Conservation (phyloP, 1,140 invertebrate genomes). For the Listronotus bonariensis region DNA sequence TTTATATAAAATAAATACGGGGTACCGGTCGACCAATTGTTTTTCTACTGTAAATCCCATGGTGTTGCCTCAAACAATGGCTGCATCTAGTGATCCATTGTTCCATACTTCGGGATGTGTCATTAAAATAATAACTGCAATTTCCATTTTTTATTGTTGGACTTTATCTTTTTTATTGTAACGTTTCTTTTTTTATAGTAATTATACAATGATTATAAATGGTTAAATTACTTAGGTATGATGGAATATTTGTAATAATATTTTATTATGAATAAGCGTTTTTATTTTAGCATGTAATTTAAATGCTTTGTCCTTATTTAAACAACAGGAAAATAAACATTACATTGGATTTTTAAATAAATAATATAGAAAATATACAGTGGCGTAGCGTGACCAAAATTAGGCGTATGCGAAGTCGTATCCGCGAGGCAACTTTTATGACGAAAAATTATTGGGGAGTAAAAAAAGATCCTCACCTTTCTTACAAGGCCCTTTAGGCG, state of each 20-base stretch:
- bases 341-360: too few relatives aligned
- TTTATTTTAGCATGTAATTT: too few relatives aligned
- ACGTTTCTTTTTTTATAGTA: background rate
- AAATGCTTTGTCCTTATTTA: too few relatives aligned
- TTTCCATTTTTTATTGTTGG: constrained; percentile 24
- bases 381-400: too few relatives aligned
- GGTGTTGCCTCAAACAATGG: constrained; percentile 30
- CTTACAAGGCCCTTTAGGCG: too few relatives aligned
- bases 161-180: background rate
- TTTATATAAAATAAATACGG: constrained; percentile 31
- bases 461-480: too few relatives aligned
- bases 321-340: too few relatives aligned
- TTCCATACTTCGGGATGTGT: constrained; percentile 23
- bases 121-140: constrained; percentile 37
- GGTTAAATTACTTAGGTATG: background rate
- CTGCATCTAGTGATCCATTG: constrained; percentile 34
- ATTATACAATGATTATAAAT: background rate
- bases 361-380: too few relatives aligned
- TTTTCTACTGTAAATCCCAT: constrained; percentile 30
- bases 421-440: too few relatives aligned
- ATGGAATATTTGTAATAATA: constrained; percentile 1
- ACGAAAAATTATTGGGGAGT: too few relatives aligned
- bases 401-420: too few relatives aligned
- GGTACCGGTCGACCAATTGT: constrained; percentile 29
- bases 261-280: too few relatives aligned